Percentiles rank a stretch among this genome's conserved stretches.
phyloP scores from a whole-genome alignment of 2,797 vertebrate genomes.

The Nothura maculosa region DNA sequence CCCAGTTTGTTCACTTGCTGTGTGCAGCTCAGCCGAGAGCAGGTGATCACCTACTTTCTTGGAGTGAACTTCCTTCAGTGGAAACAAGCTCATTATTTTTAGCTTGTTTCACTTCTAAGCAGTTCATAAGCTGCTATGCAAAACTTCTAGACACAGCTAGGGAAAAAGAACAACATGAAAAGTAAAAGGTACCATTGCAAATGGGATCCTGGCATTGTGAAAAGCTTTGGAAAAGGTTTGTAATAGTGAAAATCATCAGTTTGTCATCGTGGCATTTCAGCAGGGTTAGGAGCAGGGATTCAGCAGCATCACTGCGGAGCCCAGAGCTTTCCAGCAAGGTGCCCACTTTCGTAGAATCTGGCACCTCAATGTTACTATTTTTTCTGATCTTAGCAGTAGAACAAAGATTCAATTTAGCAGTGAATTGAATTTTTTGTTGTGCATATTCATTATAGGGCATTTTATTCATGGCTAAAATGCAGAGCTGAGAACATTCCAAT shows the following conservation, averaged over 20 bases:
- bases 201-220: neutral
- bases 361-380: neutral
- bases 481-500: neutral
- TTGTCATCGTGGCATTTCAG: constrained; percentile 32
- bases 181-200: neutral
- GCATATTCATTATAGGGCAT: neutral
- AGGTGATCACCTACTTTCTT: constrained; percentile 19
- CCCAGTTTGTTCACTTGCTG: neutral
- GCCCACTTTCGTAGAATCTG: neutral
- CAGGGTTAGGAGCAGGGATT: neutral
- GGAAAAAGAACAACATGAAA: constrained; percentile 6
- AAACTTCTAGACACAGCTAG: neutral
- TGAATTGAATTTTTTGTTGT: neutral
- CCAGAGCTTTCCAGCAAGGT: neutral
- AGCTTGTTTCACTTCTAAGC: constrained; percentile 41
- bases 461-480: neutral
- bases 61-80: constrained; percentile 28
- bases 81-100: constrained; percentile 51
- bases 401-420: neutral
- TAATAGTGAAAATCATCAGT: neutral
- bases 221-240: neutral
- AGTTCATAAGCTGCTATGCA: neutral
- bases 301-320: neutral
- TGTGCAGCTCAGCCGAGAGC: neutral
- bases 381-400: neutral